These are phyloP conservation scores for Oreochromis grahami DNA, from an alignment of 2,797 vertebrate species.

Conservation along the genomic window DNA sequence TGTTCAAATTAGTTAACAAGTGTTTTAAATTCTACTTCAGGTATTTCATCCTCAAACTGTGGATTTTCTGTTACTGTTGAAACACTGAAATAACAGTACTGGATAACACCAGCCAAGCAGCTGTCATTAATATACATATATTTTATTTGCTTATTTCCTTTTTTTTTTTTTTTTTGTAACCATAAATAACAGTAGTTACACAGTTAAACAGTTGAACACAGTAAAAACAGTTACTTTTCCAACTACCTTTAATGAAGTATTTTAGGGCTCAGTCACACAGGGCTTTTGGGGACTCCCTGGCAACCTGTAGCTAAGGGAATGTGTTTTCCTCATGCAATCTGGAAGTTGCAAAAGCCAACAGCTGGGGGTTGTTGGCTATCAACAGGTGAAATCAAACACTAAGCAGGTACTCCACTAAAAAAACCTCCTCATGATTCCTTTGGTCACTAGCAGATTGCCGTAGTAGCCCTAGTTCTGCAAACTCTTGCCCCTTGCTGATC, in stretches of 20 bases:
- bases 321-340: not conserved
- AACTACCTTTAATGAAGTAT: not conserved
- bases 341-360: not conserved
- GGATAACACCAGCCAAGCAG: not conserved
- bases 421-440: not conserved
- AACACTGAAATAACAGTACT: not conserved
- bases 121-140: not conserved
- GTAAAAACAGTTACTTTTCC: not conserved
- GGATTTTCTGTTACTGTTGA: not conserved
- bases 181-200: not conserved
- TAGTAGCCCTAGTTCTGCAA: not conserved
- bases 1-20: not conserved
- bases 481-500: not conserved
- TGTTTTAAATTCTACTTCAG: not conserved
- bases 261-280: not conserved
- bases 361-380: not conserved
- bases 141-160: not conserved
- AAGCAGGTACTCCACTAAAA: not conserved
- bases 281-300: not conserved
- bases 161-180: not conserved
- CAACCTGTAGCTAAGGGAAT: not conserved
- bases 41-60: not conserved
- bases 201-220: not conserved
- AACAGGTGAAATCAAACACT: not conserved
- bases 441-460: not conserved